A percentile compares a stretch with the other conserved stretches of the same genome.
Evolutionary conservation across 2,113 vertebrate genomes (phyloP).

Genomic region (Seriola dumerili): DNA sequence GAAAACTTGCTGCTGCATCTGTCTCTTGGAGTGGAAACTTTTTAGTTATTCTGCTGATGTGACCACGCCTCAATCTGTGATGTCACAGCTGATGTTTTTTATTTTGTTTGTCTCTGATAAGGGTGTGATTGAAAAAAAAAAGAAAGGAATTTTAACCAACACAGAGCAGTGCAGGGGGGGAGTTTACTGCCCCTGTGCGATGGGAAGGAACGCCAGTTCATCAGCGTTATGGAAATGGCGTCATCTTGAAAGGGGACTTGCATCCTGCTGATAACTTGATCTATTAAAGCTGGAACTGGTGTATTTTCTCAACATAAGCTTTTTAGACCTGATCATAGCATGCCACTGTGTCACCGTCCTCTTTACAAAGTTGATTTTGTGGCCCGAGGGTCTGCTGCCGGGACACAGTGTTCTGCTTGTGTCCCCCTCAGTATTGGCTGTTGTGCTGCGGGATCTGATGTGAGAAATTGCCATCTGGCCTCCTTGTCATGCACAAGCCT

Average conservation of each 20-base stretch:
- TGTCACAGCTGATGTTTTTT: neutral
- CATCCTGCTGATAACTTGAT: neutral
- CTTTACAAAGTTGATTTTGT: neutral
- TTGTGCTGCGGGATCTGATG: slow-evolving; percentile 55
- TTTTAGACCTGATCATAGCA: neutral
- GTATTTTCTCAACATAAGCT: neutral
- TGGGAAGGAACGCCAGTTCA: neutral
- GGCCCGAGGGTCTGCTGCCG: slow-evolving; percentile 2
- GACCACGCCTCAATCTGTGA: neutral
- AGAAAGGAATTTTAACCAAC: neutral
- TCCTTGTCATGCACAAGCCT: slow-evolving; percentile 55
- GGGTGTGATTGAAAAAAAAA: neutral
- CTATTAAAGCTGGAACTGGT: neutral
- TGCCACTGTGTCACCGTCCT: neutral
- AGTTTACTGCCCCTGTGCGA: neutral
- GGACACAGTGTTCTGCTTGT: slow-evolving; percentile 51
- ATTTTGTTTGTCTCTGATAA: neutral
- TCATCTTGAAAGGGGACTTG: neutral
- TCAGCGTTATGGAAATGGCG: neutral
- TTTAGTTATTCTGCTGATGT: neutral
- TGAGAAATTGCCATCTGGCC: slow-evolving; percentile 68
- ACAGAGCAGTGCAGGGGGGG: neutral
- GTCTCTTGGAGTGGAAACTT: neutral
- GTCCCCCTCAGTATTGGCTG: slow-evolving; percentile 18
- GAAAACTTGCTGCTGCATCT: neutral